Evolutionary conservation across 1,140 invertebrate genomes (phyloP).

Genomic region (Zaprionus ornatus): DNA sequence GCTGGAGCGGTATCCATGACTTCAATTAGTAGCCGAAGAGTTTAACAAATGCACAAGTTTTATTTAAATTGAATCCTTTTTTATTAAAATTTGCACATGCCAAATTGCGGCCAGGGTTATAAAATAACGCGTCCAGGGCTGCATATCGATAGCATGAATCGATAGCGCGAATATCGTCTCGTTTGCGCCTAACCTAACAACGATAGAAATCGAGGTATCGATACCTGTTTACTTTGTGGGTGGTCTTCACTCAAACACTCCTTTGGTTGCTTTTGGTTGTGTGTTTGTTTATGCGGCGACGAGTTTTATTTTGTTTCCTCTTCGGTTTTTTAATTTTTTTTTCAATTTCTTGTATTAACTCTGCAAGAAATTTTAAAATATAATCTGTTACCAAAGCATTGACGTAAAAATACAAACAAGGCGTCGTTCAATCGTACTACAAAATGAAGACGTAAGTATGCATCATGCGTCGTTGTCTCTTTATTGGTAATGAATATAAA

Average conservation of each 20-base stretch:
- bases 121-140: constrained; percentile 25
- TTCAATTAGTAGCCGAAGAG: constrained; percentile 41
- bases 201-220: constrained; percentile 24
- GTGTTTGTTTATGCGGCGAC: constrained; percentile 19
- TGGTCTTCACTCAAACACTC: constrained; percentile 48
- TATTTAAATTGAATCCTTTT: constrained; percentile 45
- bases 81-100: constrained; percentile 53
- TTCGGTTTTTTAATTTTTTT: constrained; percentile 29
- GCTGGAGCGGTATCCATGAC: constrained; percentile 59
- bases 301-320: constrained; percentile 43
- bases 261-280: constrained; percentile 46
- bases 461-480: constrained; percentile 3
- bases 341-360: constrained; percentile 46
- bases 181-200: neutral
- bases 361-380: neutral
- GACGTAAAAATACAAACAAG: neutral
- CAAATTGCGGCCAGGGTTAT: constrained; percentile 49
- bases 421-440: neutral
- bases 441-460: constrained; percentile 44
- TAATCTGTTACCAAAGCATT: neutral
- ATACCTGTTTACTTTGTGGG: constrained; percentile 35
- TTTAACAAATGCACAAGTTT: constrained; percentile 49
- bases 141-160: constrained; percentile 9
- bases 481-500: constrained; percentile 3
- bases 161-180: neutral